Evolutionary conservation across 2,113 vertebrate species (phyloP), one percentile per base, ranked within the genome.

Genomic region (Protobothrops flavoviridis): DNA sequence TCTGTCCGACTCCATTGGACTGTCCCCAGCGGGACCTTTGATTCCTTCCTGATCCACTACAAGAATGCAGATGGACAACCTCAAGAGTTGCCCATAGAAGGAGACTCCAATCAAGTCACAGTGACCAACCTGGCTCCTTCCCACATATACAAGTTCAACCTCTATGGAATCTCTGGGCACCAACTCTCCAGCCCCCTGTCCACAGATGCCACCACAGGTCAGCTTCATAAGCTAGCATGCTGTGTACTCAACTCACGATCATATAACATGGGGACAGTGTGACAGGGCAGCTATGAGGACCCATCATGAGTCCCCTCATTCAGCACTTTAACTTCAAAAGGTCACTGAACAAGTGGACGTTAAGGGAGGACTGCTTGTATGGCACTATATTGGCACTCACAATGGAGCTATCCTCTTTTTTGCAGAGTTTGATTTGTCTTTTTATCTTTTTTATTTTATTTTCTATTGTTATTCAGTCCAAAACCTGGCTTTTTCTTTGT

Each of bases 121-220:
- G 0, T 97, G 90, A 56, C 61, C 0, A 95, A 89, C n/a, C 95
- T 98, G 61, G 90, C 90, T 2, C 93, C 97, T 0, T 90, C 50
- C 45, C 95, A 11, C 61, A 97, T 94, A 92, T 97, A 97, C 91
- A 96, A 96, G 61, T 94, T 98, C 91, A 94, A 74, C 5, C 69
- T 74, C 69, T 74, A 74, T 74, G 69, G 69, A 74, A 2, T 74
- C 5, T 74, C n/a, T 3, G 69, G 69, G n/a, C n/a, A 2, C 2
- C 33, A 74, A 7, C 69, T 15, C 5, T 74, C 69, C n/a, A 20
- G 0, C 5, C 69, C 69, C 2, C 69, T 74, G 5, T 74, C 69
- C 5, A 74, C 15, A 6, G 69, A 74, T 74, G 69, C 69, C n/a
- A 39, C 69, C 29, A 74, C 69, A 74, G 69, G 69, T 81, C 69